Percentiles rank a stretch among this genome's conserved stretches.
These are phyloP conservation scores for Sebastes reedi DNA, from an alignment of 2,797 vertebrate species.

Conservation along the genomic window DNA sequence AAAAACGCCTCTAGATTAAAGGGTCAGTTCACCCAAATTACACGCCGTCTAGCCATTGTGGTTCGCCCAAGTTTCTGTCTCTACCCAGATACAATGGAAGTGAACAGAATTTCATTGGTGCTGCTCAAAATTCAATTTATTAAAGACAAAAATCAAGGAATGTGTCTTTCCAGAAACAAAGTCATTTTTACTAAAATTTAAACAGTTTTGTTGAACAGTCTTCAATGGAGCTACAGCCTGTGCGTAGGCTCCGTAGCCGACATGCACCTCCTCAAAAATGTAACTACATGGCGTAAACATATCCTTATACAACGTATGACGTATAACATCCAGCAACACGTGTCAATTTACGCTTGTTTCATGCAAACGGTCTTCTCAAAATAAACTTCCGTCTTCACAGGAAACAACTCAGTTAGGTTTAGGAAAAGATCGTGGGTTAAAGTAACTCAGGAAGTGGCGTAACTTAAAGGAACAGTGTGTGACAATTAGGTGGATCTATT, in stretches of 20 bases:
- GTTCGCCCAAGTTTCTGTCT: neutral
- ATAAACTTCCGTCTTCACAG: too few relatives aligned
- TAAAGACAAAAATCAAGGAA: neutral
- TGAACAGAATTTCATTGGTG: neutral
- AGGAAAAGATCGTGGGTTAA: too few relatives aligned
- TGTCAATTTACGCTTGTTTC: too few relatives aligned
- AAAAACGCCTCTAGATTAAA: conserved; percentile 17
- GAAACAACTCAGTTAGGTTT: too few relatives aligned
- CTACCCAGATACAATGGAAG: neutral
- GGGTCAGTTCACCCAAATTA: conserved; percentile 11
- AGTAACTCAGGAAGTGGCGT: too few relatives aligned
- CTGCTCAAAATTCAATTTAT: neutral
- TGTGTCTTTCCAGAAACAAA: neutral
- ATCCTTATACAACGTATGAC: too few relatives aligned
- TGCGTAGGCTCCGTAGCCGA: neutral
- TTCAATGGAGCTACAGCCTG: neutral
- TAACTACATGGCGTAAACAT: neutral
- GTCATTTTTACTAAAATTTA: too few relatives aligned
- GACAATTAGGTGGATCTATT: accelerated
- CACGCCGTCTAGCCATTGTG: neutral
- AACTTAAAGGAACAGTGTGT: too few relatives aligned
- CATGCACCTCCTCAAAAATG: neutral
- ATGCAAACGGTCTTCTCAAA: accelerated
- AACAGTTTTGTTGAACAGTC: neutral
- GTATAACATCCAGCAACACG: too few relatives aligned